Evolutionary conservation across 2,888 invertebrate genomes (phyloP).

Genomic region (Peribatodes rhomboidaria): DNA sequence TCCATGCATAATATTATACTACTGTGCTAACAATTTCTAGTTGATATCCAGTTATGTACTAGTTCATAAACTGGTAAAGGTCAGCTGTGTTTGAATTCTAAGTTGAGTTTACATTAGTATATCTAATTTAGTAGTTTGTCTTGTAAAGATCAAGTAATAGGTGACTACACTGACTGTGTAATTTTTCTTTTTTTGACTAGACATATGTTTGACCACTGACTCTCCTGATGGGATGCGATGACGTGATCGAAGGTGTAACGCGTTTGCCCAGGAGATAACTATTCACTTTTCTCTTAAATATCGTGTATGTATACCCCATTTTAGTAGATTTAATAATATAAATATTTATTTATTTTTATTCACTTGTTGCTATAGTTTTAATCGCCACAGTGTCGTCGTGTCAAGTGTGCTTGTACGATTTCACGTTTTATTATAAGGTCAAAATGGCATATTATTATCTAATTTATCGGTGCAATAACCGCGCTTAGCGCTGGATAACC

Average conservation of each 20-base stretch:
- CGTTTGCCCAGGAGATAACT: too few relatives aligned
- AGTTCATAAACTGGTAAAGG: not conserved
- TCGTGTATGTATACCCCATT: too few relatives aligned
- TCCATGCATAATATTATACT: slow-evolving; percentile 12
- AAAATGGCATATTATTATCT: not conserved
- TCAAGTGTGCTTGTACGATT: not conserved
- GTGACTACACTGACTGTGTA: too few relatives aligned
- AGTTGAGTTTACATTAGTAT: not conserved
- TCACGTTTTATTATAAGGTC: not conserved
- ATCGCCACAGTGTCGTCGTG: not conserved
- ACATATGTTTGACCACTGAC: too few relatives aligned
- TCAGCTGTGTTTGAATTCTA: not conserved
- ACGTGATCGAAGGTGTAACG: too few relatives aligned
- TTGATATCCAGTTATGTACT: slow-evolving; percentile 4
- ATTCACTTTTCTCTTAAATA: too few relatives aligned
- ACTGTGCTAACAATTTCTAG: slow-evolving; percentile 6
- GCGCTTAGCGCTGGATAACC: too few relatives aligned
- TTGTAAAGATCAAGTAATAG: not conserved
- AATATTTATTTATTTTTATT: too few relatives aligned
- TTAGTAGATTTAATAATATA: too few relatives aligned
- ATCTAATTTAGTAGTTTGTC: not conserved
- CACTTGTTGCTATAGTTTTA: too few relatives aligned
- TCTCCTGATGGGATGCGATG: too few relatives aligned
- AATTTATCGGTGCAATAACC: not conserved
- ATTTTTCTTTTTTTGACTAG: too few relatives aligned